These are phyloP conservation scores for Todiramphus chloris DNA, from an alignment of 2,113 vertebrate species.

Conservation along the genomic window DNA sequence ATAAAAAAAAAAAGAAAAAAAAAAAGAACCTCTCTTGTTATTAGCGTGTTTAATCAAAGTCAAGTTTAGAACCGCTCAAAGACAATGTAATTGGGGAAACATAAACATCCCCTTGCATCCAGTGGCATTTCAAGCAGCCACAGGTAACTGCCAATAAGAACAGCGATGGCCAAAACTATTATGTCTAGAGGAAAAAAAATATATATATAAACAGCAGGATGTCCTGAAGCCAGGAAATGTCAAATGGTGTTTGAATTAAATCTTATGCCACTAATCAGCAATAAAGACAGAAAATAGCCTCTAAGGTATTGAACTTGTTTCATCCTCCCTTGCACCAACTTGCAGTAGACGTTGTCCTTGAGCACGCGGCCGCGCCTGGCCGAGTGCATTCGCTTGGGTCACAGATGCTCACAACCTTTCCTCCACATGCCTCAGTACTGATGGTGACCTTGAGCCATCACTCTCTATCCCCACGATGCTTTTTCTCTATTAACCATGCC, in stretches of 20 bases:
- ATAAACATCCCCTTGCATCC: background rate
- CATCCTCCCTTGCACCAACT: background rate
- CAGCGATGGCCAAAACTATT: background rate
- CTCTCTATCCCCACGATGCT: background rate
- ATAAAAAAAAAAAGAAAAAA: conserved; percentile 25
- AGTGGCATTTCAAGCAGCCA: conserved; percentile 33
- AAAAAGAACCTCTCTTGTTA: conserved; percentile 59
- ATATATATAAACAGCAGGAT: background rate
- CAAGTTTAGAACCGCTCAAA: conserved; percentile 70
- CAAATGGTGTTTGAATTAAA: background rate
- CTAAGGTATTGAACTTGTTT: background rate
- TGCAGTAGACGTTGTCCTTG: rapidly evolving
- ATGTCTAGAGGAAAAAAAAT: background rate
- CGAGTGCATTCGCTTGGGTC: background rate
- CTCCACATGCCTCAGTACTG: background rate
- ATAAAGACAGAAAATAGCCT: background rate
- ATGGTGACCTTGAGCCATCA: background rate
- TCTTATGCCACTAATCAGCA: background rate
- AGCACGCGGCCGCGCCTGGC: background rate
- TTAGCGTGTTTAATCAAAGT: conserved; percentile 74
- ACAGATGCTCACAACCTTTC: rapidly evolving
- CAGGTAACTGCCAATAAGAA: conserved; percentile 41
- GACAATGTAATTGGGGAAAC: conserved; percentile 35
- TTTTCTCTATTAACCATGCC: background rate
- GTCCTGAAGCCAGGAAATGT: background rate